Evolutionary conservation across 2,888 invertebrate genomes (phyloP), one percentile per base, ranked within the genome.

Genomic region (Idaea aversata): DNA sequence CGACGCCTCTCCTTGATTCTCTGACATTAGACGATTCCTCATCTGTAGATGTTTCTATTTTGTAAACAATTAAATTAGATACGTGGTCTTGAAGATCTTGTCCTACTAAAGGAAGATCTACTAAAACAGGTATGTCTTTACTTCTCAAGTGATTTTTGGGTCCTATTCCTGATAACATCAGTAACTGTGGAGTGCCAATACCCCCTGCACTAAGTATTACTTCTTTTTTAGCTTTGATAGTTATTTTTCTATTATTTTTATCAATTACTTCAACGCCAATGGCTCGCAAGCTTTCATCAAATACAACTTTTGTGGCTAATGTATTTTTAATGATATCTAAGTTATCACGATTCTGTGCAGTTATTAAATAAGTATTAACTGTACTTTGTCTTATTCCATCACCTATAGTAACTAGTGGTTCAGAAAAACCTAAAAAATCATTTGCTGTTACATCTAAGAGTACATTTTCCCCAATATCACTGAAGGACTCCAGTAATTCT

Each of bases 151-250:
- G 85, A 1, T 83, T 67, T 67, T 76, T 81, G 61, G 92, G 89
- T 0, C 94, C 94, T 3, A 94, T 78, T 25, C 94, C 94, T 3
- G 94, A 94, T 0, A 94, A 72, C 86, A 93, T 88, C 3, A 94
- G 75, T 6, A 94, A 72, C 63, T 93, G 91, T 0, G 94, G 93
- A 0, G 93, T 88, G 67, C 93, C 93, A 5, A 94, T 81, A 3
- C 88, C 63, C 5, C 94, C 94, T 3, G 89, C 91, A 13, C 92
- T 90, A 38, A 94, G 57, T 63, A 94, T 90, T 0, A 94, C 82
- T 74, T 94, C 94, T 62, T 85, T 87, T 16, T 66, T 85, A 0
- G 84, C 90, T 47, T 62, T 70, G 61, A 77, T 70, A 35, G n/a
- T 75, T 7, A 74, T 59, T 36, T n/a, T 73, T 64, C 64, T 68